phyloP scores from a whole-genome alignment of 1,140 invertebrate species.

The Drosophila willistoni region DNA sequence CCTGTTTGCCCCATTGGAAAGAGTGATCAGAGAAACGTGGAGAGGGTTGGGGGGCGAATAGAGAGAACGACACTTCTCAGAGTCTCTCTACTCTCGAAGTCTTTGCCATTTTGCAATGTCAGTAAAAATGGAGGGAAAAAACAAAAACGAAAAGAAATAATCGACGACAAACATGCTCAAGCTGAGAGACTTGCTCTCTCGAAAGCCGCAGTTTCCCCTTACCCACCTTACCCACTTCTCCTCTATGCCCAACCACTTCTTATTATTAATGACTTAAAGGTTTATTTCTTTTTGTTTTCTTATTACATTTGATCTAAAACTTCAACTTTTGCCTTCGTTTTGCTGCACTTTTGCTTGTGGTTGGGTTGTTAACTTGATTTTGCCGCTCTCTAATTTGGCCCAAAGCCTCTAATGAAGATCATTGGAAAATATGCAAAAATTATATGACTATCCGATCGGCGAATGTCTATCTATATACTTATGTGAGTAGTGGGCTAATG shows the following conservation, averaged over 20 bases:
- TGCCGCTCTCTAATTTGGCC: constrained; percentile 67
- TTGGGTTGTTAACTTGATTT: background rate
- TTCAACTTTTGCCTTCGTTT: constrained; percentile 51
- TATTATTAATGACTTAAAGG: constrained; percentile 44
- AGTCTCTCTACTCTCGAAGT: constrained; percentile 28
- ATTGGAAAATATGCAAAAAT: constrained; percentile 46
- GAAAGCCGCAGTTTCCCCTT: no score
- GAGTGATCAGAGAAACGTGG: background rate
- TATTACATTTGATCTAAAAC: constrained; percentile 18
- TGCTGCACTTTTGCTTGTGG: constrained; percentile 29
- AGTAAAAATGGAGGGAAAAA: constrained; percentile 32
- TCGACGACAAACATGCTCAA: constrained; percentile 59
- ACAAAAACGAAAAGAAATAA: constrained; percentile 9
- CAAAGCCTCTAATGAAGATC: constrained; percentile 49
- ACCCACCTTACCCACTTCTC: no score
- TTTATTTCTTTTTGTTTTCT: constrained; percentile 19
- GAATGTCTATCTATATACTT: constrained; percentile 33
- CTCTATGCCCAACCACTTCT: background rate
- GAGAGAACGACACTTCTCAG: constrained; percentile 26
- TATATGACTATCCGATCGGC: constrained; percentile 28
- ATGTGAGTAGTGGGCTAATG: constrained; percentile 28
- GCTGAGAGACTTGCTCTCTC: constrained; percentile 26
- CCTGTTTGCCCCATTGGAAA: constrained; percentile 46
- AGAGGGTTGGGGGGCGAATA: background rate
- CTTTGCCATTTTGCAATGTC: constrained; percentile 55